A percentile compares a stretch with the other conserved stretches of the same genome.
These are phyloP conservation scores for Samia ricini DNA, from an alignment of 1,140 invertebrate species.

Conservation along the genomic window DNA sequence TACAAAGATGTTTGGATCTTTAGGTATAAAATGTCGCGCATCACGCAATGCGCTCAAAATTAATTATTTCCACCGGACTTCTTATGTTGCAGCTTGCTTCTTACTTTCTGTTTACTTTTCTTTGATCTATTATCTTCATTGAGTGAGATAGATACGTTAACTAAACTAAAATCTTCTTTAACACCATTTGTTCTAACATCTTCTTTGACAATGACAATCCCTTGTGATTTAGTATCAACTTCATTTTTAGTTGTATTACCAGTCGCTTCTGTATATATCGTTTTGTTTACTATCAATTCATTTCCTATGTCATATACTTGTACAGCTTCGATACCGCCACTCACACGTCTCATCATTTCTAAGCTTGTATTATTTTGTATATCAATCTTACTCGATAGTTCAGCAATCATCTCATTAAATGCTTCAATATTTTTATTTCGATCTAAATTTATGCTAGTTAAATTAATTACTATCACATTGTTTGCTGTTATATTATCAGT, in stretches of 20 bases:
- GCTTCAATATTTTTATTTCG: constrained; percentile 28
- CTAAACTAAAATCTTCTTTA: neutral
- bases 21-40: no score
- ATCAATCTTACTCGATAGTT: constrained; percentile 43
- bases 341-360: constrained; percentile 32
- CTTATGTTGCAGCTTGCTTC: constrained; percentile 22
- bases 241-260: neutral
- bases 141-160: neutral
- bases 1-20: no score
- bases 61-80: constrained; percentile 16
- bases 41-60: no score
- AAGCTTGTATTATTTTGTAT: constrained; percentile 44
- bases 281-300: neutral
- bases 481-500: neutral
- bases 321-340: constrained; percentile 4
- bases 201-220: neutral
- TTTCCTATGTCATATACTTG: neutral
- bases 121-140: constrained; percentile 11
- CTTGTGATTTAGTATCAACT: neutral
- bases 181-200: neutral
- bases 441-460: constrained; percentile 26
- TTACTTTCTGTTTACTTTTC: constrained; percentile 24
- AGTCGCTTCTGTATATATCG: neutral
- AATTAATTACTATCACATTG: constrained; percentile 26
- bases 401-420: constrained; percentile 36